These are phyloP conservation scores for Volucella inanis DNA, from an alignment of 2,888 invertebrate species.

Conservation along the genomic window DNA sequence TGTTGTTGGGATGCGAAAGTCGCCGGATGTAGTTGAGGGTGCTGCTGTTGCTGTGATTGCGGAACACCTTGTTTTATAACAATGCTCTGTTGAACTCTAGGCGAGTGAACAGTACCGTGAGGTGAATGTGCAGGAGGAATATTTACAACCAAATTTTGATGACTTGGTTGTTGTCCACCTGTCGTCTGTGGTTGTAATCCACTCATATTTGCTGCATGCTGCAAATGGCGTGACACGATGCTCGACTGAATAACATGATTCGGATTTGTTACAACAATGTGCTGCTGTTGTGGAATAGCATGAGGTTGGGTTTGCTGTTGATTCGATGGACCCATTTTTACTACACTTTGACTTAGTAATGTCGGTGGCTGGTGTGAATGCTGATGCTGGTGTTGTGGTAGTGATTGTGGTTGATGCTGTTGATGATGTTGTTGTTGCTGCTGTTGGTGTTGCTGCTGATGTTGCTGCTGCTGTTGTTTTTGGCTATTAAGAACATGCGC, in stretches of 20 bases:
- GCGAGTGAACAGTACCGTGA: conserved; percentile 78
- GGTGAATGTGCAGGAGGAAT: conserved; percentile 80
- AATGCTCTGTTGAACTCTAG: conserved; percentile 76
- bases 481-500: conserved; percentile 86
- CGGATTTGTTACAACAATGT: conserved; percentile 79
- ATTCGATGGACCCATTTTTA: conserved; percentile 64
- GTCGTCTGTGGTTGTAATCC: conserved; percentile 46
- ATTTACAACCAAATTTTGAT: conserved; percentile 79
- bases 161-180: conserved; percentile 64
- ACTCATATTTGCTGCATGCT: conserved; percentile 41
- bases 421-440: conserved; percentile 59
- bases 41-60: conserved; percentile 74
- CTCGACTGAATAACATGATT: conserved; percentile 79
- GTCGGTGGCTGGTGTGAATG: conserved; percentile 44
- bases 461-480: conserved; percentile 77
- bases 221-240: conserved; percentile 58
- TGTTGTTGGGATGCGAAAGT: conserved; percentile 64
- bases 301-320: conserved; percentile 67
- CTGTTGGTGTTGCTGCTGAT: conserved; percentile 77
- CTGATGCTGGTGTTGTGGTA: conserved; percentile 54
- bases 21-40: conserved; percentile 53
- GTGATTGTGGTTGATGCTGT: conserved; percentile 55
- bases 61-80: conserved; percentile 63
- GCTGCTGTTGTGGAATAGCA: conserved; percentile 75
- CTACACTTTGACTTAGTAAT: conserved; percentile 54